Base-by-base conservation (phyloP, 1,140 invertebrate species). In the Triops longicaudatus region DNA sequence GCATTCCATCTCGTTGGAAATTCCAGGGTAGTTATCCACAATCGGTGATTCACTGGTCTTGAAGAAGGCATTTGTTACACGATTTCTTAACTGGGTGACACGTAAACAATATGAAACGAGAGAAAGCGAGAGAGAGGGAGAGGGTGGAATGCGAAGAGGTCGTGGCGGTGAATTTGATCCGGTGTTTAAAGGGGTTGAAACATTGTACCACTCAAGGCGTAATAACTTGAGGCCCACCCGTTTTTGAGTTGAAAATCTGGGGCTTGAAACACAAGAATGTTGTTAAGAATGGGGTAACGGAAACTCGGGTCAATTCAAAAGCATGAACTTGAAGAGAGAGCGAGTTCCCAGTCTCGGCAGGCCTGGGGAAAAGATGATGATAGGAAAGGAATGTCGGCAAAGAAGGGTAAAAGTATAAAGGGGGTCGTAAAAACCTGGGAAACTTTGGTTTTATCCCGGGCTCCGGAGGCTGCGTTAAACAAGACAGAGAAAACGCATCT, bases 161-260 rank as follows among this genome's bases (percentile, higher is more conserved):
- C n/a, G 50, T 63, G 50, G 50, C 50, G 50, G 50, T 22, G 50
- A 63, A 63, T 63, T 63, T 17, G 50, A 63, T 63, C 50, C n/a
- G 17, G 50, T 63, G 50, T 63, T 63, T 63, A 63, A 22, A 63
- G 50, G 50, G 50, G 9, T 63, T 63, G 50, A 63, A 63, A 63
- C 22, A 14, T 63, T 63, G 22, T 37, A 63, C 50, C 50, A 22
- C 3, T 9, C 50, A 63, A 63, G 22, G 3, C 14, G 22, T 17
- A 22, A 22, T 63, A 63, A 17, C 6, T 22, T 5, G 50, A 63
- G 50, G 14, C 22, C 50, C 31, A 37, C 31, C 31, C 31, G 31
- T 37, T 37, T 37, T 37, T 37, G 31, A 7, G 31, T 37, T 37
- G 31, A 37, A 37, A 37, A 37, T 37, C 31, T 37, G 31, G 31